A percentile compares a stretch with the other conserved stretches of the same genome.
phyloP scores from a whole-genome alignment of 2,113 vertebrate genomes.

The Cathartes aura region DNA sequence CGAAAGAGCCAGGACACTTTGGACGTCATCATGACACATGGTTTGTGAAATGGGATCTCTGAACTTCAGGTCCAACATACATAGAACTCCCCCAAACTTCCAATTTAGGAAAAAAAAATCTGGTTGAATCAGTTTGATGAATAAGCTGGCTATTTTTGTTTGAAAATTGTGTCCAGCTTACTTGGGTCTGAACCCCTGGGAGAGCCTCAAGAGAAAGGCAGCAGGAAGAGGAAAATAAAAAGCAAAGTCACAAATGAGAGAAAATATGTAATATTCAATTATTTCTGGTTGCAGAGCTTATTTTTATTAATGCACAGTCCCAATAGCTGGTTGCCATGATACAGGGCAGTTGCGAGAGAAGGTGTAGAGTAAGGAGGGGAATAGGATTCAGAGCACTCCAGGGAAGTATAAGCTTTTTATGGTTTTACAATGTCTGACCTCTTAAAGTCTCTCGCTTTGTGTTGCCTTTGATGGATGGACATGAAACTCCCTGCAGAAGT shows the following conservation, averaged over 20 bases:
- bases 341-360: neutral
- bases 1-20: neutral
- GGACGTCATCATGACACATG: neutral
- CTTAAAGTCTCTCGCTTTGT: neutral
- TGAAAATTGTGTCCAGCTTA: neutral
- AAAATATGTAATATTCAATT: neutral
- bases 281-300: conserved; percentile 24
- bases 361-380: neutral
- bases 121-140: neutral
- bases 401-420: neutral
- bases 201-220: neutral
- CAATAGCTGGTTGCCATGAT: conserved; percentile 34
- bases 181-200: neutral
- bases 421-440: neutral
- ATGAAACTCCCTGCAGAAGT: neutral
- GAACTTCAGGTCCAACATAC: neutral
- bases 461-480: neutral
- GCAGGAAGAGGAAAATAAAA: neutral
- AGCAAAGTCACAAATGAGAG: neutral
- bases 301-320: neutral
- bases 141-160: neutral
- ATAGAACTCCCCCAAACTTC: neutral
- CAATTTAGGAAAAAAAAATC: neutral
- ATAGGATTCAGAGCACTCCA: neutral
- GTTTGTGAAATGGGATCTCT: neutral